These are phyloP conservation scores for Pitangus sulphuratus DNA, from an alignment of 2,797 vertebrate species.

Conservation along the genomic window DNA sequence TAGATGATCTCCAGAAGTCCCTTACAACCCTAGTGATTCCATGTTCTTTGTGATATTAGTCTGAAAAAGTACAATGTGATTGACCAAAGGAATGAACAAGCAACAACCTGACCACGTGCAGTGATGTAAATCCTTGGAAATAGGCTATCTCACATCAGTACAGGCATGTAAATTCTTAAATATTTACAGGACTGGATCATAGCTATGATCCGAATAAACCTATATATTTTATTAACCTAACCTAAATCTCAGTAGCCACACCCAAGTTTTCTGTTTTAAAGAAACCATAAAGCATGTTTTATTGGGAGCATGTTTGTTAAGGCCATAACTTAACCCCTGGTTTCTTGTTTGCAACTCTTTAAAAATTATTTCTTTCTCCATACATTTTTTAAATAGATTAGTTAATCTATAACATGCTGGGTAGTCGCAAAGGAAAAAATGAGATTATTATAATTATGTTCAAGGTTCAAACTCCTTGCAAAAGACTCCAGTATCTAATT, in stretches of 20 bases:
- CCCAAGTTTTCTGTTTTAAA: not conserved
- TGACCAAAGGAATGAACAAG: not conserved
- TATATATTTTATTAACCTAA: not conserved
- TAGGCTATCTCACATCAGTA: not conserved
- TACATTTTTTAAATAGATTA: not conserved
- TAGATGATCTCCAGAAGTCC: not conserved
- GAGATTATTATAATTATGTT: slow-evolving; percentile 15
- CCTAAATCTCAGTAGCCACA: not conserved
- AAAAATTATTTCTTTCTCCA: not conserved
- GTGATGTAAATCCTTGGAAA: not conserved
- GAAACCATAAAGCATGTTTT: not conserved
- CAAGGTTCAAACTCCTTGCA: not conserved
- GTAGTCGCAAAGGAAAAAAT: not conserved
- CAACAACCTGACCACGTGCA: not conserved
- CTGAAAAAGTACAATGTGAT: not conserved
- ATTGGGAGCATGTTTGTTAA: not conserved
- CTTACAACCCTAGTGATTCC: not conserved
- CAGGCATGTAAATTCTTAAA: not conserved
- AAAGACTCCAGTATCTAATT: not conserved
- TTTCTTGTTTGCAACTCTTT: slow-evolving; percentile 1
- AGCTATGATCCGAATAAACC: not conserved
- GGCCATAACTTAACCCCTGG: not conserved
- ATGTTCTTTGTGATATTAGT: not conserved
- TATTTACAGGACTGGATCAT: not conserved
- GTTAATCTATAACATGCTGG: not conserved